Evolutionary conservation across 2,888 invertebrate genomes (phyloP), one percentile per base, ranked within the genome.

Genomic region (Chrysina gloriosa): DNA sequence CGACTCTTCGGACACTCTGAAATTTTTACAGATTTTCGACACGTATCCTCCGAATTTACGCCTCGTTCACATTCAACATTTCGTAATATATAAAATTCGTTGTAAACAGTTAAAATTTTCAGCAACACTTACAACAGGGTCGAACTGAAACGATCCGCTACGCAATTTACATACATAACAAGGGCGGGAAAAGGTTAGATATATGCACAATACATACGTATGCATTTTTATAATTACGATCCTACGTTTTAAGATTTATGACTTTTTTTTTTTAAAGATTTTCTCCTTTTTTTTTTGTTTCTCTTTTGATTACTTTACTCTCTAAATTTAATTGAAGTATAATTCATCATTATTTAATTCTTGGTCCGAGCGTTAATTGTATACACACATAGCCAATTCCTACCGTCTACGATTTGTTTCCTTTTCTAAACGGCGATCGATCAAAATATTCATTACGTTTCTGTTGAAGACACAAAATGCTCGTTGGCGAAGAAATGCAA

Each of bases 21-120:
- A 45, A 45, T 23, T 29, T 50, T 47, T 21, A 47, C 23, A 34
- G 19, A 47, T 47, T 19, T 14, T 29, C 14, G 27, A 7, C 16
- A 29, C 29, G 11, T n/a, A 50, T 29, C 14, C 7, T 29, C 6
- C 11, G 27, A 50, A 29, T 50, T 50, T 50, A 14, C 16, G 16
- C 19, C 16, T 19, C 21, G 7, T 19, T 4, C 2, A 19, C 19
- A 45, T 27, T 9, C 21, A 50, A 47, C 47, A 47, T 19, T 23
- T 47, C 27, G 29, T 29, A 50, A 50, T 50, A 50, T 50, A 50
- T 50, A 50, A 50, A 50, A 50, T 50, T 50, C 50, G 50, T 50
- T 50, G 50, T 50, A 50, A 50, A 50, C 29, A 50, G 50, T 16
- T 29, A 42, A 42, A 50, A 29, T 50, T 50, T 14, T n/a, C 29